phyloP scores from a whole-genome alignment of 2,113 vertebrate species.

The Diadophis punctatus region DNA sequence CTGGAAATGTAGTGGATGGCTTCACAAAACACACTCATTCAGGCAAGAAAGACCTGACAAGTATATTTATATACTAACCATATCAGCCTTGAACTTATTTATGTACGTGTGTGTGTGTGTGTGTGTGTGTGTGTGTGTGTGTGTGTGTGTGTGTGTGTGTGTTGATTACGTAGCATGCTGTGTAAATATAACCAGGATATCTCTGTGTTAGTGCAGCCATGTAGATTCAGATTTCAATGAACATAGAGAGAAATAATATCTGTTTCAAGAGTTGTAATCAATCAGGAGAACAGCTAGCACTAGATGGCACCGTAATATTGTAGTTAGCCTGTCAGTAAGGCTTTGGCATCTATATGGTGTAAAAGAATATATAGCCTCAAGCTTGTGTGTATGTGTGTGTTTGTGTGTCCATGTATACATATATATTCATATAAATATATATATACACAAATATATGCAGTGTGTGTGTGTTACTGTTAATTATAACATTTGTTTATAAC shows the following conservation, averaged over 20 bases:
- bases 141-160: neutral
- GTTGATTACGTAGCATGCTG: neutral
- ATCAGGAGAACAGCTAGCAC: constrained; percentile 52
- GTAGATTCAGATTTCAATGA: neutral
- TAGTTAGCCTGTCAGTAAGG: constrained; percentile 48
- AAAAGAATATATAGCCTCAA: constrained; percentile 2
- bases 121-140: neutral
- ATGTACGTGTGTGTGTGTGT: neutral
- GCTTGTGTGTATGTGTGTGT: neutral
- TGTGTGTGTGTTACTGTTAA: neutral
- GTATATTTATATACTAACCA: neutral
- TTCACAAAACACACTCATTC: neutral
- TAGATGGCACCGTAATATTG: constrained; percentile 74
- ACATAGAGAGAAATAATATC: neutral
- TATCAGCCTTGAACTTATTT: neutral
- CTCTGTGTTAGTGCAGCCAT: neutral
- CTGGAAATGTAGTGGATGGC: neutral
- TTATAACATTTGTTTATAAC: neutral
- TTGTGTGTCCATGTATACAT: constrained; percentile 32
- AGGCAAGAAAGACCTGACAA: neutral
- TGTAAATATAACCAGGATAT: neutral
- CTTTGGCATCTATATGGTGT: constrained; percentile 4
- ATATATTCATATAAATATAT: neutral
- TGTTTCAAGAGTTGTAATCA: neutral
- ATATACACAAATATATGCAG: too few relatives aligned